Conservation (phyloP, 1,140 invertebrate species). For the Eciton burchellii region DNA sequence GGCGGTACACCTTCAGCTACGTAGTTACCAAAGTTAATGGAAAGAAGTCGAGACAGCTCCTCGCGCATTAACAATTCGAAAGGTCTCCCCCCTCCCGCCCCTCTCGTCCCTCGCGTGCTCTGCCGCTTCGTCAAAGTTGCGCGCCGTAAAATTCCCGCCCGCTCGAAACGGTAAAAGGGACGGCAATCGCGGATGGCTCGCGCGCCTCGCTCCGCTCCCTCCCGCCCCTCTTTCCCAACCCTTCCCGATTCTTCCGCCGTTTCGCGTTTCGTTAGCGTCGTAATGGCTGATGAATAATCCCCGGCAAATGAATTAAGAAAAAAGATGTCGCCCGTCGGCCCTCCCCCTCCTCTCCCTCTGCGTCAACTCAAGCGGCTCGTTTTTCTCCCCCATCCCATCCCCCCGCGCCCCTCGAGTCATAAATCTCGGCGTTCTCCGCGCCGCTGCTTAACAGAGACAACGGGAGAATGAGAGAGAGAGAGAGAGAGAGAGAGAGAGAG, state of each 20-base stretch:
- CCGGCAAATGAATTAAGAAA: conserved; percentile 59
- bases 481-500: no score
- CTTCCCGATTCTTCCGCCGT: conserved; percentile 21
- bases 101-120: background rate
- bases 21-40: conserved; percentile 61
- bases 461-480: conserved; percentile 55
- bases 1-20: conserved; percentile 47
- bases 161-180: conserved; percentile 56
- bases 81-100: conserved; percentile 2
- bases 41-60: conserved; percentile 57
- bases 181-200: conserved; percentile 53
- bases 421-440: conserved; percentile 34
- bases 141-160: conserved; percentile 42
- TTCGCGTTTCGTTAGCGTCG: conserved; percentile 55
- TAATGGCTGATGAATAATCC: conserved; percentile 60
- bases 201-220: background rate
- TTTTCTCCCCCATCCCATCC: background rate
- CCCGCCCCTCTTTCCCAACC: no score
- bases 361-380: background rate
- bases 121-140: conserved; percentile 26
- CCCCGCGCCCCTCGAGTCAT: conserved; percentile 40
- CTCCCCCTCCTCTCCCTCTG: no score
- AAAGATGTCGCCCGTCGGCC: conserved; percentile 39
- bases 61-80: conserved; percentile 62
- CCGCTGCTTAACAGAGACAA: conserved; percentile 52